Evolutionary conservation across 2,888 invertebrate species (phyloP), one percentile per base, ranked within the genome.

Genomic region (Agrotis segetum): DNA sequence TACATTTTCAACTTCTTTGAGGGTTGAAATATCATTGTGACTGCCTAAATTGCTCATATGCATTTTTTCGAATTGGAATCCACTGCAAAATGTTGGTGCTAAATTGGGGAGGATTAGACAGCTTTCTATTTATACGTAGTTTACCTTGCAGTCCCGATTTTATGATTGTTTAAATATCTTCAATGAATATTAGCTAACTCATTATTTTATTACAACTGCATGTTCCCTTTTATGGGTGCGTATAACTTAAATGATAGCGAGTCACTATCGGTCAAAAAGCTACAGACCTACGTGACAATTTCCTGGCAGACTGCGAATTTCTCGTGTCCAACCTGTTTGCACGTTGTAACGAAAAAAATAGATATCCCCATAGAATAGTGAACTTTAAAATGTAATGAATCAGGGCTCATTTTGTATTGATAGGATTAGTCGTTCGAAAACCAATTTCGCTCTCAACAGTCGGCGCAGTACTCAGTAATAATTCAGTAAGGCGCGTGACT

Each of bases 401-500:
- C 67, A 91, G 83, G 88, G 92, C 90, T 87, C 77, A 89, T 80
- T 90, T 88, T 92, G 67, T 82, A 83, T 82, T 77, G 79, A 79
- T 71, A 69, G 63, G 60, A 72, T 82, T 83, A 79, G 86, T 81
- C 79, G 90, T 89, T 92, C 90, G 87, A 89, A 94, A 94, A 92
- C 89, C 89, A 93, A 95, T 95, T 95, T 95, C 95, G 94, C 94
- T 95, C 94, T 94, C 93, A 82, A 91, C 91, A 87, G 91, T 87
- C 87, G 88, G 87, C 89, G 89, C 90, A 85, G 90, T 91, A 88
- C 84, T 84, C 77, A 56, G 90, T 88, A 92, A 93, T 94, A 92
- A 94, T 93, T 94, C 92, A 95, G 95, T 95, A 89, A 79, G 88
- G 91, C 94, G 94, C 93, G 92, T 92, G 94, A 92, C 91, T 88